phyloP scores from a whole-genome alignment of 2,113 vertebrate species.

The Maccullochella peelii region DNA sequence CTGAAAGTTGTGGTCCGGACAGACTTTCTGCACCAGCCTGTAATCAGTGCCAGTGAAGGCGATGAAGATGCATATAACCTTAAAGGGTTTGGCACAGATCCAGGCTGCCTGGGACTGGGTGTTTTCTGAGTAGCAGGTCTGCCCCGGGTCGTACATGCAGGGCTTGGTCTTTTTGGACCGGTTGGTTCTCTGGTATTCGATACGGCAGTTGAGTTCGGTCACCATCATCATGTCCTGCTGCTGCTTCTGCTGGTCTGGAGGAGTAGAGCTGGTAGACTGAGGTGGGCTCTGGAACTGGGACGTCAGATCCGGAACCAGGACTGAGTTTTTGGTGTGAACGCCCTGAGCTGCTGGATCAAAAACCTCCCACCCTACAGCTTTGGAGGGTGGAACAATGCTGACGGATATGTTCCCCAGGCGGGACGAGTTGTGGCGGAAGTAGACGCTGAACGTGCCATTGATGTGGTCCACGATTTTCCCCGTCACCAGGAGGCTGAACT shows the following conservation, averaged over 20 bases:
- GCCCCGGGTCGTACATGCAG: constrained; percentile 81
- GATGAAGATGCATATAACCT: constrained; percentile 87
- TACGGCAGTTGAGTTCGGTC: constrained; percentile 81
- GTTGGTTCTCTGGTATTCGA: constrained; percentile 86
- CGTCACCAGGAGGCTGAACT: constrained; percentile 85
- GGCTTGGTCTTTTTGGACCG: constrained; percentile 84
- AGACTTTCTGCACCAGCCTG: constrained; percentile 86
- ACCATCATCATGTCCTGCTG: constrained; percentile 73
- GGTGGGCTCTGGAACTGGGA: constrained; percentile 52
- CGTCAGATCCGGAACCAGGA: constrained; percentile 55
- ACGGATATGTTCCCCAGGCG: constrained; percentile 84
- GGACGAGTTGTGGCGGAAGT: constrained; percentile 87
- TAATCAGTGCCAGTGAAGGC: constrained; percentile 85
- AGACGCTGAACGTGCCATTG: constrained; percentile 86
- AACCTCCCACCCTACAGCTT: constrained; percentile 80
- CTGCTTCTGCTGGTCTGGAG: constrained; percentile 54
- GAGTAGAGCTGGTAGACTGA: constrained; percentile 59
- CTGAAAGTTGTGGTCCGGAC: constrained; percentile 85
- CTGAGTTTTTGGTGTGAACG: constrained; percentile 45
- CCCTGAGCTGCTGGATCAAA: constrained; percentile 27
- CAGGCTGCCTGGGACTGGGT: constrained; percentile 85
- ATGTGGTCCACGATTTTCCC: constrained; percentile 87
- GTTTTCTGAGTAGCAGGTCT: constrained; percentile 85
- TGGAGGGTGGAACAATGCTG: constrained; percentile 85
- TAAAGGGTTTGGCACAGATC: constrained; percentile 87